phyloP scores from a whole-genome alignment of 2,888 invertebrate genomes.

The Drosophila paracracens region DNA sequence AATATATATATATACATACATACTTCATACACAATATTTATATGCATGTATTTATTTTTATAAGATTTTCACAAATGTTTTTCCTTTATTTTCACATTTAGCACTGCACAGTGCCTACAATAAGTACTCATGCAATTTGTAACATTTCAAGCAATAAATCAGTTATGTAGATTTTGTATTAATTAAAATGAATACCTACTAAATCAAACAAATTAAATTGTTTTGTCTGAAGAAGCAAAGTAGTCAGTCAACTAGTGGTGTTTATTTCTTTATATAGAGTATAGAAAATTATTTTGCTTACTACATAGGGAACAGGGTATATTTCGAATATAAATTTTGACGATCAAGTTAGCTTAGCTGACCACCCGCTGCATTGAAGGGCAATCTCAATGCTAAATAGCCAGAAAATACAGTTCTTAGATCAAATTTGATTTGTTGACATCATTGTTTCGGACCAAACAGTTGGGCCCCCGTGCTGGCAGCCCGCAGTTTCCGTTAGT shows the following conservation, averaged over 20 bases:
- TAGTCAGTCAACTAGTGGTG: no score
- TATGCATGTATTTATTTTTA: slow-evolving; percentile 52
- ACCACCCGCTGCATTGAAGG: slow-evolving; percentile 50
- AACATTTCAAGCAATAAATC: slow-evolving; percentile 51
- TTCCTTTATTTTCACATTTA: slow-evolving; percentile 4
- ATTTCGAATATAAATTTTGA: background rate
- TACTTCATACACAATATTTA: slow-evolving; percentile 34
- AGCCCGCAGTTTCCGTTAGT: slow-evolving; percentile 70
- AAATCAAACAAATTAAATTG: slow-evolving; percentile 25
- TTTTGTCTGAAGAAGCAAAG: background rate
- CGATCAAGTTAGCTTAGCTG: slow-evolving; percentile 11
- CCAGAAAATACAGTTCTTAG: slow-evolving; percentile 27
- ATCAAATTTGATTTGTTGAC: slow-evolving; percentile 60
- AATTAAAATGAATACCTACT: slow-evolving; percentile 49
- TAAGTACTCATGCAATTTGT: slow-evolving; percentile 41
- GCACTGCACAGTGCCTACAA: slow-evolving; percentile 45
- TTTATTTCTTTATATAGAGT: background rate
- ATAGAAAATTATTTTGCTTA: background rate
- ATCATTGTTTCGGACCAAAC: slow-evolving; percentile 56
- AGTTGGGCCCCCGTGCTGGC: slow-evolving; percentile 32
- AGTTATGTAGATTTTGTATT: slow-evolving; percentile 43
- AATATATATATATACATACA: background rate
- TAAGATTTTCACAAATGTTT: slow-evolving; percentile 45
- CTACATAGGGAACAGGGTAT: background rate
- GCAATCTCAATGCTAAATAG: slow-evolving; percentile 57